Percentiles rank a stretch among this genome's conserved stretches.
These are phyloP conservation scores for Melinopterus prodromus DNA, from an alignment of 2,888 invertebrate species.

Conservation along the genomic window DNA sequence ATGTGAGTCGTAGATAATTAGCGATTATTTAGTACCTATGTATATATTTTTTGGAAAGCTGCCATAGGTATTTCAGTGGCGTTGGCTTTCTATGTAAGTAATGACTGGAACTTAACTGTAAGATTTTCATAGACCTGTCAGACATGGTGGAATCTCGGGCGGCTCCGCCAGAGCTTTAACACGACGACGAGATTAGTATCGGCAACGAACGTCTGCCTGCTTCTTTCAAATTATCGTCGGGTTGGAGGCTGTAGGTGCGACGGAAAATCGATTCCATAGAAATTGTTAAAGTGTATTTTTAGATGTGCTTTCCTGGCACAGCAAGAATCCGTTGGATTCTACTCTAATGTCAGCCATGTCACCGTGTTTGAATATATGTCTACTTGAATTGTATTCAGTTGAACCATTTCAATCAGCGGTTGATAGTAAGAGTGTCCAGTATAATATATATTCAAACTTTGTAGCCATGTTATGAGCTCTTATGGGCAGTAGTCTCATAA, in stretches of 20 bases:
- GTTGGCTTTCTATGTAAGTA: neutral
- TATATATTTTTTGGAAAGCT: too few species aligned
- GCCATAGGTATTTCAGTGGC: too few species aligned
- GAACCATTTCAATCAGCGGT: too few species aligned
- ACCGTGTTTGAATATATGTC: too few species aligned
- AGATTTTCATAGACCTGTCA: constrained; percentile 4
- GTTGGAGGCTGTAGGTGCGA: neutral
- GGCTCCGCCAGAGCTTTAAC: neutral
- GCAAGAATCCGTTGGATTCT: neutral
- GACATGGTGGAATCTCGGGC: neutral
- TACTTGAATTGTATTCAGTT: too few species aligned
- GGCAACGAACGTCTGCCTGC: neutral
- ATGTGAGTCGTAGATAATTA: too few species aligned
- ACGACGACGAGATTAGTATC: neutral
- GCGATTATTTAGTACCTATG: too few species aligned
- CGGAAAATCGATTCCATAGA: constrained; percentile 11
- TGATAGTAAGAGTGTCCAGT: too few species aligned
- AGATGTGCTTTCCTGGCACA: neutral
- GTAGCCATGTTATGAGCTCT: too few species aligned
- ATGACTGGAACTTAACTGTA: neutral
- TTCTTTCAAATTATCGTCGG: neutral
- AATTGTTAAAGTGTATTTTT: neutral
- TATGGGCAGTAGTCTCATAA: too few species aligned
- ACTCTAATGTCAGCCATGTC: too few species aligned
- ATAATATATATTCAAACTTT: too few species aligned